These are phyloP conservation scores for Heliconius charithonia DNA, from an alignment of 2,888 invertebrate species.

Conservation along the genomic window DNA sequence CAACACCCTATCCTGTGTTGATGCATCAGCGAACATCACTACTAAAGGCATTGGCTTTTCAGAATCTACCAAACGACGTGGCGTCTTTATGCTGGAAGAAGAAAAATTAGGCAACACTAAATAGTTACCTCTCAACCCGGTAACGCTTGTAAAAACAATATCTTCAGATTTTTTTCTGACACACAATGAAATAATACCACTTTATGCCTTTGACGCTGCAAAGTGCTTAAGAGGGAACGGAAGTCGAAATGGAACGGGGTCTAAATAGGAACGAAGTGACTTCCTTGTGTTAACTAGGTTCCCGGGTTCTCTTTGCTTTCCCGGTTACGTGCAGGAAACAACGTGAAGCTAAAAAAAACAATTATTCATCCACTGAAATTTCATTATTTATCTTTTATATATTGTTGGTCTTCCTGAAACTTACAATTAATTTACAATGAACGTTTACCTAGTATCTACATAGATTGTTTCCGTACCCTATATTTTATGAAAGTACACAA, in stretches of 20 bases:
- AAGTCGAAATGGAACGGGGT: too few relatives aligned
- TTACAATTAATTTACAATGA: background rate
- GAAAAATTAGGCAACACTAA: too few relatives aligned
- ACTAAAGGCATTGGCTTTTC: background rate
- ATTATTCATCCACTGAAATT: background rate
- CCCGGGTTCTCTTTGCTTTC: background rate
- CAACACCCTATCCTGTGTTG: background rate
- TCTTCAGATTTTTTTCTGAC: slow-evolving; percentile 9
- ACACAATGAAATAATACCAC: background rate
- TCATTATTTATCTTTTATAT: background rate
- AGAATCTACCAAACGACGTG: background rate
- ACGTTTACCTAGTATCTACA: background rate
- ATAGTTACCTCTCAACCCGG: background rate
- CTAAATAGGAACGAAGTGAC: too few relatives aligned
- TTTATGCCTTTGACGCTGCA: slow-evolving; percentile 13
- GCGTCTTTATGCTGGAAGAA: background rate
- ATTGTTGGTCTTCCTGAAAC: background rate
- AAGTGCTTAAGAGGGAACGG: background rate
- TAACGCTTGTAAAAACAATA: background rate
- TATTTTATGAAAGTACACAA: background rate
- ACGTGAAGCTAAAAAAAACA: background rate
- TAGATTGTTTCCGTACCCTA: slow-evolving; percentile 2
- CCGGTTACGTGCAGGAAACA: background rate
- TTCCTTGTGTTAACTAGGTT: too few relatives aligned
- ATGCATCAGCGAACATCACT: background rate